phyloP scores from a whole-genome alignment of 1,140 invertebrate species.

The Bombus polaris region DNA sequence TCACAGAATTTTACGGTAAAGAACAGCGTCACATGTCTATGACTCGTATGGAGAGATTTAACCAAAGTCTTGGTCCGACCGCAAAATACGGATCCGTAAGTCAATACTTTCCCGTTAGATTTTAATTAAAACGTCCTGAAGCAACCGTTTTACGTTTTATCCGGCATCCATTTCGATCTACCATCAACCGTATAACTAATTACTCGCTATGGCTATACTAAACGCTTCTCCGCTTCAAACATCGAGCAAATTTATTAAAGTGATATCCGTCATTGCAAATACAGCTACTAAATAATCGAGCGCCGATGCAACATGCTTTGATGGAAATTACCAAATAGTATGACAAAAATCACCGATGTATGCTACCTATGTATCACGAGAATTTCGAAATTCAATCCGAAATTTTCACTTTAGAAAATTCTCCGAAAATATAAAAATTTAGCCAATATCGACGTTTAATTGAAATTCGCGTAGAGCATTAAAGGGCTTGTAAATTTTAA shows the following conservation, averaged over 20 bases:
- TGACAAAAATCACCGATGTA: no score
- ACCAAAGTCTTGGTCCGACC: neutral
- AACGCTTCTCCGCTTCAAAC: neutral
- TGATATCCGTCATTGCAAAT: neutral
- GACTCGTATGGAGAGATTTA: neutral
- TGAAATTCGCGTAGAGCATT: no score
- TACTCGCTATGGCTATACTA: neutral
- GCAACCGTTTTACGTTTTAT: neutral
- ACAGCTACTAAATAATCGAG: neutral
- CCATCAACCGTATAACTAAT: neutral
- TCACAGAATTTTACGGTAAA: neutral
- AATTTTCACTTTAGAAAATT: no score
- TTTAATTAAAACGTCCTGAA: conserved; percentile 13
- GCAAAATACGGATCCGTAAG: no score
- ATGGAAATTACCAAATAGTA: no score
- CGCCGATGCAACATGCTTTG: no score
- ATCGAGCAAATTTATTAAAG: neutral
- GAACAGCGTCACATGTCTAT: neutral
- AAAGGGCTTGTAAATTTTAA: no score
- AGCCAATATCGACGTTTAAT: no score
- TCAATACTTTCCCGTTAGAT: neutral
- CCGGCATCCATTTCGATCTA: neutral
- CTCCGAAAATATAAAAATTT: no score
- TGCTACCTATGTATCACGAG: no score
- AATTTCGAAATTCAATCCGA: no score